phyloP scores from a whole-genome alignment of 2,888 invertebrate species.

The Cataglyphis cursor region DNA sequence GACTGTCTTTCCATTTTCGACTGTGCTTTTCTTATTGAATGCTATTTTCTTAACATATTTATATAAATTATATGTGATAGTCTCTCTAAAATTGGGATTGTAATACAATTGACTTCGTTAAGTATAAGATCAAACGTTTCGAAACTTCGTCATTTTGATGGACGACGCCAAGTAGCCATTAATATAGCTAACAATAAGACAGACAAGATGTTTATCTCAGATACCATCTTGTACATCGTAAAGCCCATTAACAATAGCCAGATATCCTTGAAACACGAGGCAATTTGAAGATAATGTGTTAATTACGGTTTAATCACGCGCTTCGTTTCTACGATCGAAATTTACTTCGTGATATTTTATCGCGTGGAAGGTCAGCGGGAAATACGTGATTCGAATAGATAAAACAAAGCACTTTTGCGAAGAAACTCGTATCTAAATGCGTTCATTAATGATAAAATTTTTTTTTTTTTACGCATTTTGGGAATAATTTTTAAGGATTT shows the following conservation, averaged over 20 bases:
- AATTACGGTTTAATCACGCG: slow-evolving; percentile 7
- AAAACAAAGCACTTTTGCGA: slow-evolving; percentile 9
- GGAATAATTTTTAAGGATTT: background rate
- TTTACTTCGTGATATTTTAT: background rate
- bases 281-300: slow-evolving; percentile 36
- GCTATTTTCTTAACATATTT: background rate
- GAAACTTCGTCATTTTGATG: background rate
- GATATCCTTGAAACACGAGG: slow-evolving; percentile 6
- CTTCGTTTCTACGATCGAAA: slow-evolving; percentile 8
- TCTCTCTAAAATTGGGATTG: background rate
- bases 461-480: background rate
- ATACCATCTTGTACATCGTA: slow-evolving; percentile 51
- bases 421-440: background rate
- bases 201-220: slow-evolving; percentile 24
- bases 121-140: background rate
- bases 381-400: background rate
- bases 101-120: background rate
- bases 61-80: background rate
- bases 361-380: background rate
- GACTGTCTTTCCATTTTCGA: background rate
- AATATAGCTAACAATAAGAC: background rate
- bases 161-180: background rate
- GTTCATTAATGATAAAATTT: background rate
- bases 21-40: background rate
- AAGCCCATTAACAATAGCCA: slow-evolving; percentile 38